Percentiles rank a stretch among this genome's conserved stretches.
phyloP scores from a whole-genome alignment of 2,797 vertebrate species.

The Acipenser ruthenus region DNA sequence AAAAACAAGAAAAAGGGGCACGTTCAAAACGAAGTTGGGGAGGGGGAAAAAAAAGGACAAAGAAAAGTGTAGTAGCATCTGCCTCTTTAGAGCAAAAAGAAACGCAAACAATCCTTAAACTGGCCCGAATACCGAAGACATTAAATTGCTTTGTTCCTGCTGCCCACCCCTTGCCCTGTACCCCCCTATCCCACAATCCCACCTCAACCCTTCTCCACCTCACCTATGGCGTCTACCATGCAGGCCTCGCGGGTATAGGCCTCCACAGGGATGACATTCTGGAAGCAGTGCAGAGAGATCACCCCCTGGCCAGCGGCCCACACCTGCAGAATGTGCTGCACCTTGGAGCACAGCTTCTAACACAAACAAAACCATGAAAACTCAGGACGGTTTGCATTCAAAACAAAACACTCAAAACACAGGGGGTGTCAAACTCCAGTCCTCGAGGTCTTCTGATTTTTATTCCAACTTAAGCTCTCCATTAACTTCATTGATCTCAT shows the following conservation, averaged over 20 bases:
- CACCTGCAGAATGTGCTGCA: constrained; percentile 78
- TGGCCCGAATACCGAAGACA: too few relatives aligned
- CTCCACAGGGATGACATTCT: constrained; percentile 76
- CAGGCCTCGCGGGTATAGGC: constrained; percentile 82
- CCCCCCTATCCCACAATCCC: too few relatives aligned
- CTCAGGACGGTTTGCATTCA: too few relatives aligned
- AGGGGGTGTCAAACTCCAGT: too few relatives aligned
- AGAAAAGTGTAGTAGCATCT: neutral
- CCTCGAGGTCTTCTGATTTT: too few relatives aligned
- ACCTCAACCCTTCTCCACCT: constrained; percentile 17
- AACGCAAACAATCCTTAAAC: too few relatives aligned
- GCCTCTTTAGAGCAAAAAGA: too few relatives aligned
- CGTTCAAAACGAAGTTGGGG: neutral
- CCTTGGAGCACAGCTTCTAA: constrained; percentile 71
- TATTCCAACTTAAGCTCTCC: too few relatives aligned
- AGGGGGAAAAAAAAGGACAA: neutral
- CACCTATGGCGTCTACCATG: constrained; percentile 85
- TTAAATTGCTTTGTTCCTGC: too few relatives aligned
- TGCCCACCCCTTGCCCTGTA: too few relatives aligned
- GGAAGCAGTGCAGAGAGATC: constrained; percentile 85
- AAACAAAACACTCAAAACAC: too few relatives aligned
- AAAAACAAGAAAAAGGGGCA: neutral
- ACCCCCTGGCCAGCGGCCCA: constrained; percentile 70
- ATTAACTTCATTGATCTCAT: too few relatives aligned
- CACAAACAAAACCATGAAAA: neutral